These are phyloP conservation scores for Lacerta agilis DNA, from an alignment of 2,797 vertebrate genomes.

Conservation along the genomic window DNA sequence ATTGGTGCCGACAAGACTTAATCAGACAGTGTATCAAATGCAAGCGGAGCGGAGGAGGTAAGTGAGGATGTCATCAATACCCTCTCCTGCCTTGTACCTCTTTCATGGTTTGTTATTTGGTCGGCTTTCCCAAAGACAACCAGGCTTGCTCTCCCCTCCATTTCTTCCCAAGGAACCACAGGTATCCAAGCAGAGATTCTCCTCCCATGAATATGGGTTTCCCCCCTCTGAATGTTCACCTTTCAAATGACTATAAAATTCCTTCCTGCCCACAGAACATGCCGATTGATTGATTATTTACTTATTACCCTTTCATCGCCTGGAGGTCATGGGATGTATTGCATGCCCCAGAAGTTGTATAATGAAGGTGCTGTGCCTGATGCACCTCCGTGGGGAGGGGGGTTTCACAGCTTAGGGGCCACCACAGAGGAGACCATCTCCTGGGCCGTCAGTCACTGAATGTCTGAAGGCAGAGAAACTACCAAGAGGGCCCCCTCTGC, in stretches of 20 bases:
- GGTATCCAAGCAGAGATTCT: not conserved
- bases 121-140: not conserved
- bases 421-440: too few species aligned
- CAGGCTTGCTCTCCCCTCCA: not conserved
- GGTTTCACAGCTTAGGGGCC: too few species aligned
- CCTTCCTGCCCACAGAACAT: too few species aligned
- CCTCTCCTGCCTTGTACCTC: conserved; percentile 34
- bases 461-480: too few species aligned
- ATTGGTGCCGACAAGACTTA: not conserved
- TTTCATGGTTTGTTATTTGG: not conserved
- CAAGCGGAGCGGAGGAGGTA: not conserved
- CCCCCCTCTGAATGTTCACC: not conserved
- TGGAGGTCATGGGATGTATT: too few species aligned
- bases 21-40: conserved; percentile 32
- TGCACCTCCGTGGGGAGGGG: too few species aligned
- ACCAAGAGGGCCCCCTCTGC: too few species aligned
- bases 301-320: too few species aligned
- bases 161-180: not conserved
- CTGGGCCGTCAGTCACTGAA: too few species aligned
- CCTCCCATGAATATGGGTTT: not conserved
- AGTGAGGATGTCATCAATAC: conserved; percentile 39
- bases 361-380: too few species aligned
- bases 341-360: too few species aligned
- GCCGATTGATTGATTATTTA: too few species aligned
- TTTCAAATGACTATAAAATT: not conserved